phyloP scores from a whole-genome alignment of 2,797 vertebrate genomes.

The Poecilia gillii region DNA sequence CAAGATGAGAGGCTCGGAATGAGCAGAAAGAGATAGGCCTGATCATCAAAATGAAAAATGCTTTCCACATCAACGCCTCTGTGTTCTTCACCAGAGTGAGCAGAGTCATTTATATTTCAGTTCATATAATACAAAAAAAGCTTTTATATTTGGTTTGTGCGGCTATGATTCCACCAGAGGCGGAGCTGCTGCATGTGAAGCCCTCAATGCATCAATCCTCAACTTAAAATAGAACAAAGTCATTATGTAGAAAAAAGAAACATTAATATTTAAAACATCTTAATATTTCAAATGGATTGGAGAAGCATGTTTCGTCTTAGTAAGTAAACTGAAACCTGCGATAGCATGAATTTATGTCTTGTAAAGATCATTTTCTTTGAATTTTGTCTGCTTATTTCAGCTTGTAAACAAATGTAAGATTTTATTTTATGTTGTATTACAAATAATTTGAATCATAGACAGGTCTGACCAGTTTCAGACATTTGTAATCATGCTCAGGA shows the following conservation, averaged over 20 bases:
- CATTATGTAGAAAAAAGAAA: neutral
- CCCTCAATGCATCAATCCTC: neutral
- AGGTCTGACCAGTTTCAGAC: neutral
- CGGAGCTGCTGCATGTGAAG: neutral
- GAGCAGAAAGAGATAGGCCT: conserved; percentile 6
- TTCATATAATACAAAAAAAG: neutral
- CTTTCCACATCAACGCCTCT: conserved; percentile 37
- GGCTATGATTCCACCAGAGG: neutral
- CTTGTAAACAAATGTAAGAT: neutral
- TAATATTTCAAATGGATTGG: neutral
- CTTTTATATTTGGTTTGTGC: neutral
- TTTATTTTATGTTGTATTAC: neutral
- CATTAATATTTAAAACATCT: neutral
- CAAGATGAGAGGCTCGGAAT: conserved; percentile 6
- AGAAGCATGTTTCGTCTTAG: neutral
- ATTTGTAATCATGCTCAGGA: neutral
- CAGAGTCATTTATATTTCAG: neutral
- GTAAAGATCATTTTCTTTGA: neutral
- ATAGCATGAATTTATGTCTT: neutral
- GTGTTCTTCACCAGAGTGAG: neutral
- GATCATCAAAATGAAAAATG: conserved; percentile 46
- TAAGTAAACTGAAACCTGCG: neutral
- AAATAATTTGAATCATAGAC: neutral
- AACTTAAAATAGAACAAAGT: neutral
- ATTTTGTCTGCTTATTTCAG: neutral